Base-by-base conservation (phyloP, 2,888 invertebrate species). In the Crematogaster levior region DNA sequence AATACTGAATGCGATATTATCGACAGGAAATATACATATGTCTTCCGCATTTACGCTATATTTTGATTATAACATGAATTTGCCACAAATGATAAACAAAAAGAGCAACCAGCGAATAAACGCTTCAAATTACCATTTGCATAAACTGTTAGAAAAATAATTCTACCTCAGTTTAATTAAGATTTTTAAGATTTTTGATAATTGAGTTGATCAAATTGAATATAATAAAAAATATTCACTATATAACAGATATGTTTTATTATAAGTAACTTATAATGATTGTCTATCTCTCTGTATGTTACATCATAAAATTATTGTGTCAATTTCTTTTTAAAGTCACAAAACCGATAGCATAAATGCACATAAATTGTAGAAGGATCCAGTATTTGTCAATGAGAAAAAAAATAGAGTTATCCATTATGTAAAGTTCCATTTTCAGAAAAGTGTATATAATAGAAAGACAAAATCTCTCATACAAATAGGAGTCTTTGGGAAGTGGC, bases 391-490 rank as follows among this genome's bases (percentile, higher is more conserved):
- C 9, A 65, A n/a, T 65, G 9, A 12, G n/a, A n/a, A 65, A 43
- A 53, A 51, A 7, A 68, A 58, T 68, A 43, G 18, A 43, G 10
- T 53, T 73, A 48, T 56, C 15, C 27, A 24, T 3, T 51, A 51
- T 40, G 51, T 37, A n/a, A 53, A 65, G 18, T 51, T 24, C 37
- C 56, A 79, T 5, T 68, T 68, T 56, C 30, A 51, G 27, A 58
- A 60, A 24, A 21, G 10, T 24, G 1, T 27, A 53, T 1, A 6
- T 18, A 30, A 10, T 18, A 30, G 46, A 12, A 27, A n/a, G 30
- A 40, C 77, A 34, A 77, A 81, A 74, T 65, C 58, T 80, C n/a
- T 51, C 48, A 10, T 18, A 58, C 27, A 37, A 65, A 63, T 34
- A 37, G 46, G 21, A 79, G 21, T 46, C 63, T 75, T 37, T 34